phyloP scores from a whole-genome alignment of 37 sponge, comb jelly and placozoan genomes.

The Spongia lamella region DNA sequence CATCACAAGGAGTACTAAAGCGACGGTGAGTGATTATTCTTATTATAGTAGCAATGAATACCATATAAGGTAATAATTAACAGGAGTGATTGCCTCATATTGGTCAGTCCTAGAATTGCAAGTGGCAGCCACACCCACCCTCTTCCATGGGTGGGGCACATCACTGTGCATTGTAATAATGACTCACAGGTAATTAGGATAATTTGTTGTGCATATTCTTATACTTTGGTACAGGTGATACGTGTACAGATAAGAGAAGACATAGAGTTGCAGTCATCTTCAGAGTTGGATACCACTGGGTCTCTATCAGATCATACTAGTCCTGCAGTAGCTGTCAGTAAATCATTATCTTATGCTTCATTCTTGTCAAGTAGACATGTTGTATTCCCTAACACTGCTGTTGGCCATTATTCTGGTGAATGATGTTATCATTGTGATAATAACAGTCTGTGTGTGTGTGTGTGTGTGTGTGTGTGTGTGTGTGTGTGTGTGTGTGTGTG shows the following conservation, averaged over 20 bases:
- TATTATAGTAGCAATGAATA: not conserved
- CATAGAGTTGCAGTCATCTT: not conserved
- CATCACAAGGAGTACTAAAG: not conserved
- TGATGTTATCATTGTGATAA: not conserved
- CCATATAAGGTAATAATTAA: not conserved
- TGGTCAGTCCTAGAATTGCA: not conserved
- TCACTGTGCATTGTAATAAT: conserved; percentile 13
- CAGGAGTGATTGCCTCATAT: not conserved
- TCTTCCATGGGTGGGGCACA: conserved; percentile 1
- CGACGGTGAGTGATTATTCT: not conserved
- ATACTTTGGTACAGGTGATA: conserved; percentile 9
- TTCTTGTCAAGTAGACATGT: conserved; percentile 1
- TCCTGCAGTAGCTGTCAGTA: not conserved
- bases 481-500: too few species aligned
- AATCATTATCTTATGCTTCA: too few species aligned
- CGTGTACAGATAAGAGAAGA: conserved; percentile 5
- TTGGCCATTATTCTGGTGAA: conserved; percentile 22
- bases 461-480: too few species aligned
- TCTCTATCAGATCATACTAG: not conserved
- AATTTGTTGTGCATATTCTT: too few species aligned
- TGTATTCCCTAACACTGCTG: conserved; percentile 15
- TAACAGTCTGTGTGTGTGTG: not conserved
- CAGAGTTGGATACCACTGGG: not conserved
- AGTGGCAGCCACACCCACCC: not conserved
- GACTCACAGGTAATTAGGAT: conserved; percentile 4